Conservation (phyloP, 2,113 vertebrate species). For the Okapia johnstoni region DNA sequence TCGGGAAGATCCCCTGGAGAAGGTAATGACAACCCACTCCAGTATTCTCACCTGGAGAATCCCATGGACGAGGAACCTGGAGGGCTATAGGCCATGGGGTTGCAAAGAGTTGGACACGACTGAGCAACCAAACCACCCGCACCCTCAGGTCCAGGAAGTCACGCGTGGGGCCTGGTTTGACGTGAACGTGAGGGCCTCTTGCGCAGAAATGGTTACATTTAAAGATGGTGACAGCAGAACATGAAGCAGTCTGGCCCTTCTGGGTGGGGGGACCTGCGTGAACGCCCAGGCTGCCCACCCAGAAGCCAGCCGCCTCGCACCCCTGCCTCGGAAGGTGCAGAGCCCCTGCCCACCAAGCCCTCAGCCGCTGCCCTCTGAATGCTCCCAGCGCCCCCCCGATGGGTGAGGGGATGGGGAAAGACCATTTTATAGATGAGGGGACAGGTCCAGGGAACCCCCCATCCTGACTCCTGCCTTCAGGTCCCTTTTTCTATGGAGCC, state of each 20-base stretch:
- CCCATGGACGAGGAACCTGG: background rate
- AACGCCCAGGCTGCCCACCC: background rate
- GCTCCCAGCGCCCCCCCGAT: background rate
- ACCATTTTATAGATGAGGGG: background rate
- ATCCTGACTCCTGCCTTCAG: background rate
- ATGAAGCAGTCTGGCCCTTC: background rate
- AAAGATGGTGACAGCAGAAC: no score
- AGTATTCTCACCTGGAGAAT: background rate
- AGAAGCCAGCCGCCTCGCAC: rapidly evolving
- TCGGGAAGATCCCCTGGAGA: background rate
- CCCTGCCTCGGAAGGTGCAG: rapidly evolving
- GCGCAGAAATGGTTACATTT: background rate
- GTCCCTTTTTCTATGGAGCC: rapidly evolving
- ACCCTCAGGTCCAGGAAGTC: rapidly evolving
- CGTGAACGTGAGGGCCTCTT: background rate
- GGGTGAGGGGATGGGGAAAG: background rate
- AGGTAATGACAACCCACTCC: background rate
- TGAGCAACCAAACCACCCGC: background rate
- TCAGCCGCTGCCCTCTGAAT: rapidly evolving
- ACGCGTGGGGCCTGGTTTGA: rapidly evolving
- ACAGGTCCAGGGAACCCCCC: background rate
- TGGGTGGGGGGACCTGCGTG: rapidly evolving
- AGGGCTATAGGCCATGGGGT: background rate
- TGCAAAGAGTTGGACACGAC: rapidly evolving
- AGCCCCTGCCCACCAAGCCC: rapidly evolving